Base-by-base conservation (phyloP, 2,888 invertebrate genomes). In the Caenorhabditis doughertyi region DNA sequence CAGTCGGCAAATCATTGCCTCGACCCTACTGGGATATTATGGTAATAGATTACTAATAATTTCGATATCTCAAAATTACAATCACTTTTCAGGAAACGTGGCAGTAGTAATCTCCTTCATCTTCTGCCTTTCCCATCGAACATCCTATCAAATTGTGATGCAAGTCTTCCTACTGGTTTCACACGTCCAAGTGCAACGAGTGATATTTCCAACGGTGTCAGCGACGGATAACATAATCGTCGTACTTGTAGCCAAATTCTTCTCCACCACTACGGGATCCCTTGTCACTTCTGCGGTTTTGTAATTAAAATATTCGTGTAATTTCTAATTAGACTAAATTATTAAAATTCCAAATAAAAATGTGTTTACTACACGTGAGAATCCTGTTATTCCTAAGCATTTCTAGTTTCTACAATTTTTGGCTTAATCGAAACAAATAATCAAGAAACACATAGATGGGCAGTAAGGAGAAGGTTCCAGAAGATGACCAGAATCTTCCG, bases 81-180 rank as follows among this genome's bases (percentile, higher is more conserved):
- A n/a, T n/a, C 42, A 42, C 55, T 32, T 70, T 49, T 39, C 21
- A 89, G 90, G 90, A 29, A 89, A 90, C 44, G 86, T 89, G 16
- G 88, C 89, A 39, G 89, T 91, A 3, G 87, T 90, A 0, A 72
- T 90, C 18, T 87, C 90, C 7, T 89, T 91, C 64, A 85, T 90
- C 9, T 90, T 91, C 87, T 64, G 82, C 47, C 83, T 90, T 13
- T 87, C 90, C 25, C 51, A 87, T 55, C 84, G 85, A 27, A 73
- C 62, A 53, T 84, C 85, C 1, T 90, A 89, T 77, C 85, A 87
- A 27, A 13, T 87, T 2, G 83, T 89, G 16, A 85, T 85, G 27
- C 87, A 88, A 64, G 86, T 92, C 44, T 92, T 92, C 76, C 76
- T 92, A 11, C 71, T 91, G 13, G 87, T 92, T 23, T 89, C 91